Percentiles rank a stretch among this genome's conserved stretches.
Conservation (phyloP, 1,140 invertebrate species). For the Drosophila burlai region DNA sequence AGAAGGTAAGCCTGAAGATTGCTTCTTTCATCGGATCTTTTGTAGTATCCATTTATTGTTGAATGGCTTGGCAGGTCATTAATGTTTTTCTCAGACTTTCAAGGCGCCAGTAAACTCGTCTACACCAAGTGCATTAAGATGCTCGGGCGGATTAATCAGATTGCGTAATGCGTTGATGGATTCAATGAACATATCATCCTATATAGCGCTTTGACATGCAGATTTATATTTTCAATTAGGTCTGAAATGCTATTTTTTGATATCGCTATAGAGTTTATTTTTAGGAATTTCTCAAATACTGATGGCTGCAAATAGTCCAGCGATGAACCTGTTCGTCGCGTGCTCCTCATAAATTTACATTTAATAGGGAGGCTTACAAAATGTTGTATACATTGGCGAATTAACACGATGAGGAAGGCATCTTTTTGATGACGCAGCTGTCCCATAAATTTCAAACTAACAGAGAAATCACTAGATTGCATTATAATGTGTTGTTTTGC, state of each 20-base stretch:
- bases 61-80: conserved; percentile 24
- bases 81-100: conserved; percentile 6
- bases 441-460: conserved; percentile 11
- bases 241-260: conserved; percentile 1
- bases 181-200: conserved; percentile 1
- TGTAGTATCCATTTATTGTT: conserved; percentile 10
- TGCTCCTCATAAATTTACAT: conserved; percentile 47
- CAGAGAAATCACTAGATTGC: conserved; percentile 22
- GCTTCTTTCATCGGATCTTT: conserved; percentile 11
- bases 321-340: conserved; percentile 31
- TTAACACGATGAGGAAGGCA: conserved; percentile 5
- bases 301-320: conserved; percentile 6
- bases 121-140: conserved; percentile 28
- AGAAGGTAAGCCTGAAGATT: conserved; percentile 18
- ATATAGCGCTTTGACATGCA: conserved; percentile 5
- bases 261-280: conserved; percentile 13
- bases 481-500: conserved; percentile 41
- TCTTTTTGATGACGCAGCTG: conserved; percentile 44
- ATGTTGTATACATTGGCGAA: conserved; percentile 18
- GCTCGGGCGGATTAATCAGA: conserved; percentile 16
- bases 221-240: conserved; percentile 22
- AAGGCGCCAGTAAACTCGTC: conserved; percentile 10
- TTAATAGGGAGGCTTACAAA: conserved; percentile 31
- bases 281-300: conserved; percentile 24
- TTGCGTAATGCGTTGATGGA: conserved; percentile 22